Percentiles rank a stretch among this genome's conserved stretches.
phyloP scores from a whole-genome alignment of 2,888 invertebrate species.

The Chamaedrilus cognettii region DNA sequence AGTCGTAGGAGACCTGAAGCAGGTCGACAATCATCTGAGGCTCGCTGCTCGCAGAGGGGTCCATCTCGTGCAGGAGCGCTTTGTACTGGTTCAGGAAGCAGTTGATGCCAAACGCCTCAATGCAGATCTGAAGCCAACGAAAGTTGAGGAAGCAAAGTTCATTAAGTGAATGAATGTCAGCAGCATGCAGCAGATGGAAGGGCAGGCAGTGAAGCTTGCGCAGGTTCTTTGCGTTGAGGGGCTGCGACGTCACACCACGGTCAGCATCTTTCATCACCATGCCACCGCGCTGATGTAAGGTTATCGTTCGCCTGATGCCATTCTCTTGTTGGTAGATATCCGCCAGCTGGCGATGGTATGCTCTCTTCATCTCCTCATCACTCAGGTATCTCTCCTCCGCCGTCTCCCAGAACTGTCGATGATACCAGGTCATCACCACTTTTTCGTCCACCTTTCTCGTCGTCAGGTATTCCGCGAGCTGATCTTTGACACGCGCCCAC shows the following conservation, averaged over 20 bases:
- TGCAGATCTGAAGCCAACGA: conserved; percentile 24
- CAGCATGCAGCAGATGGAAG: conserved; percentile 30
- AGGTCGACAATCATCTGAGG: conserved; percentile 24
- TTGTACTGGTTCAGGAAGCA: conserved; percentile 21
- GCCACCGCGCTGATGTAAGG: conserved; percentile 28
- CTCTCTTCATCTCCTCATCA: neutral
- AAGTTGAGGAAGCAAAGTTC: conserved; percentile 31
- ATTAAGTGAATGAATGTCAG: conserved; percentile 15
- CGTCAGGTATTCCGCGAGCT: conserved; percentile 42
- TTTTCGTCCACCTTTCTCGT: conserved; percentile 45
- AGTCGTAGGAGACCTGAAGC: conserved; percentile 28
- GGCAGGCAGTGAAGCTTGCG: conserved; percentile 36
- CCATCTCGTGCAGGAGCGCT: too few species aligned
- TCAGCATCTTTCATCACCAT: conserved; percentile 35
- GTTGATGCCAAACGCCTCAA: conserved; percentile 22
- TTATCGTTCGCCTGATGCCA: conserved; percentile 32
- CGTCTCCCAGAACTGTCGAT: conserved; percentile 43
- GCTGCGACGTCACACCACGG: conserved; percentile 29
- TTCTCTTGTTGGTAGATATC: conserved; percentile 28
- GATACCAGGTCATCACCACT: conserved; percentile 47
- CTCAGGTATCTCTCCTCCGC: conserved; percentile 35
- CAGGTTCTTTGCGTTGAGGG: conserved; percentile 24
- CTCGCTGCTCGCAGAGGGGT: neutral
- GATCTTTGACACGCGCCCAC: conserved; percentile 41
- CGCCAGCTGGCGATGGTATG: conserved; percentile 28